phyloP scores from a whole-genome alignment of 1,140 invertebrate species.

The Lineus longissimus region DNA sequence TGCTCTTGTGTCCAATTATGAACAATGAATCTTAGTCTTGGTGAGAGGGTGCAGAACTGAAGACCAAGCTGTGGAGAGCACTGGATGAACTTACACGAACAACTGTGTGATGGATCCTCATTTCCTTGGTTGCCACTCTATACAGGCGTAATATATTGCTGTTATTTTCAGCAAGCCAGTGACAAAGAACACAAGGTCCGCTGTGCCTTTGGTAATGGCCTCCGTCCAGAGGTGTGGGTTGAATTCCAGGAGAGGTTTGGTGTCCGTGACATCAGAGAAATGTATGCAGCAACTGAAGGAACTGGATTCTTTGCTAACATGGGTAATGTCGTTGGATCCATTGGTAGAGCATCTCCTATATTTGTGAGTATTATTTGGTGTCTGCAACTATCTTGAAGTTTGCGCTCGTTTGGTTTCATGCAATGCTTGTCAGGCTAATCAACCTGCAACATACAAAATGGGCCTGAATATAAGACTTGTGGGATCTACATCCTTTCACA shows the following conservation, averaged over 20 bases:
- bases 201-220: slow-evolving; percentile 57
- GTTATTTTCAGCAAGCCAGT: slow-evolving; percentile 20
- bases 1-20: too few relatives aligned
- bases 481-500: background rate
- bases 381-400: background rate
- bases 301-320: too few relatives aligned
- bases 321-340: too few relatives aligned
- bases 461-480: background rate
- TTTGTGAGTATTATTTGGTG: background rate
- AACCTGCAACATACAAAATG: background rate
- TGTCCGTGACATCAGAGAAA: slow-evolving; percentile 80
- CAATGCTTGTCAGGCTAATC: background rate
- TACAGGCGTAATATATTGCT: background rate
- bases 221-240: slow-evolving; percentile 94
- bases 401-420: background rate
- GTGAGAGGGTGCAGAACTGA: too few relatives aligned
- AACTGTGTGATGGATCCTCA: too few relatives aligned
- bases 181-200: slow-evolving; percentile 18
- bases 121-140: too few relatives aligned
- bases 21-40: too few relatives aligned
- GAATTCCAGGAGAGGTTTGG: slow-evolving; percentile 82
- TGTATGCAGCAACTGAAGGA: slow-evolving; percentile 97
- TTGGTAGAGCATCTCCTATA: background rate
- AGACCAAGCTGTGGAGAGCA: background rate
- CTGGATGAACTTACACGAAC: too few relatives aligned